phyloP scores from a whole-genome alignment of 2,888 invertebrate genomes.

The Calameuta idolon region DNA sequence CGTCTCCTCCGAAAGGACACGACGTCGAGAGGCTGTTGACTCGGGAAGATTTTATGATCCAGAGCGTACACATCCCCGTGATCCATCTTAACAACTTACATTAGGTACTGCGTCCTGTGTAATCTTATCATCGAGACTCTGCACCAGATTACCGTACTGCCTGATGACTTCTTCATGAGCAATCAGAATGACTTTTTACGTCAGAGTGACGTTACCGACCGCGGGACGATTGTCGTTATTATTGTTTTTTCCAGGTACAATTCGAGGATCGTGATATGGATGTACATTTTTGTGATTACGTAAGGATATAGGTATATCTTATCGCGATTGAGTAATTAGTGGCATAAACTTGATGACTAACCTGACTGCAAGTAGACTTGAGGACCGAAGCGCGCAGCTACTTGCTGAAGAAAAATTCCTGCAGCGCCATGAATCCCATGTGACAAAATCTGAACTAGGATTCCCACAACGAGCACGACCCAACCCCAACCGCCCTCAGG shows the following conservation, averaged over 20 bases:
- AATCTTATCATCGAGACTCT: neutral
- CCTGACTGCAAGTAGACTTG: slow-evolving; percentile 76
- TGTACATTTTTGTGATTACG: neutral
- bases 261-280: neutral
- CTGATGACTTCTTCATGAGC: neutral
- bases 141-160: neutral
- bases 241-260: neutral
- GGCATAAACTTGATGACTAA: slow-evolving; percentile 59
- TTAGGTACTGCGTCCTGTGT: neutral
- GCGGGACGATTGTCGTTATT: neutral
- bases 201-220: neutral
- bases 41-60: neutral
- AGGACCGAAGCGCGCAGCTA: slow-evolving; percentile 73
- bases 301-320: neutral
- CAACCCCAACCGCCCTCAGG: slow-evolving; percentile 92
- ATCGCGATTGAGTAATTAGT: neutral
- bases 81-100: neutral
- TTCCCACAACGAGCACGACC: slow-evolving; percentile 80
- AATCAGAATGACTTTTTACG: neutral
- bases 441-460: slow-evolving; percentile 79
- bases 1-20: neutral
- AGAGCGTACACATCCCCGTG: neutral
- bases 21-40: neutral
- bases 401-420: slow-evolving; percentile 73
- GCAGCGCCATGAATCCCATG: slow-evolving; percentile 81